Evolutionary conservation across 2,113 vertebrate species (phyloP), one percentile per base, ranked within the genome.

Genomic region (Synodontis membranacea): DNA sequence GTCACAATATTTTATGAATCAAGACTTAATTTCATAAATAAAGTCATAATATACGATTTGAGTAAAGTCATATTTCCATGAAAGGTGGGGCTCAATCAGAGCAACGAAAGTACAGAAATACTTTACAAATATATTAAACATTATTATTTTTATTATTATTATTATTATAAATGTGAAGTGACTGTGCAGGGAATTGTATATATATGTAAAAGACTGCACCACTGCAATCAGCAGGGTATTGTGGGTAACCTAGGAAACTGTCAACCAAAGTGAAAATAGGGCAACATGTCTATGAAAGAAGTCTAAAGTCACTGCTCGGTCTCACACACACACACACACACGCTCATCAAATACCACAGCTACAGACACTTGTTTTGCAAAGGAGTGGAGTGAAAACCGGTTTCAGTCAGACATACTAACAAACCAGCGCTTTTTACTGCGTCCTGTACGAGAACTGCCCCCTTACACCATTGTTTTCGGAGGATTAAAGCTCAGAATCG

Each of bases 331-430:
- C 44, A 76, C 44, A 76, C 25, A 17, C 74, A 2, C 14, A 46
- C 6, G 5, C 23, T 39, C 37, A 70, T 42, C 42, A 42, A 72
- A 23, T 2, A 39, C 1, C 72, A 75, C 52, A 52, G 0, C 42
- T 70, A 42, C 7, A 87, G 25, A 39, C 70, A 58, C 68, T 86
- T 76, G 50, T 86, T 86, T 66, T 54, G 21, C 60, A 78, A 85
- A 85, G 85, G 85, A 0, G 86, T 54, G 83, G 50, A 84, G 64
- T 28, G 62, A 82, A 87, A 87, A 75, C 88, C 80, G 86, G 88
- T 89, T 88, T 75, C 39, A 50, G 44, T 84, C 37, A 74, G 80
- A 86, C 50, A 52, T 58, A n/a, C 58, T 21, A 31, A 70, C 66
- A 23, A 4, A 11, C 52, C 66, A 23, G 44, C 37, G 19, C 39